phyloP scores from a whole-genome alignment of 2,888 invertebrate species.

The Anoplius nigerrimus region DNA sequence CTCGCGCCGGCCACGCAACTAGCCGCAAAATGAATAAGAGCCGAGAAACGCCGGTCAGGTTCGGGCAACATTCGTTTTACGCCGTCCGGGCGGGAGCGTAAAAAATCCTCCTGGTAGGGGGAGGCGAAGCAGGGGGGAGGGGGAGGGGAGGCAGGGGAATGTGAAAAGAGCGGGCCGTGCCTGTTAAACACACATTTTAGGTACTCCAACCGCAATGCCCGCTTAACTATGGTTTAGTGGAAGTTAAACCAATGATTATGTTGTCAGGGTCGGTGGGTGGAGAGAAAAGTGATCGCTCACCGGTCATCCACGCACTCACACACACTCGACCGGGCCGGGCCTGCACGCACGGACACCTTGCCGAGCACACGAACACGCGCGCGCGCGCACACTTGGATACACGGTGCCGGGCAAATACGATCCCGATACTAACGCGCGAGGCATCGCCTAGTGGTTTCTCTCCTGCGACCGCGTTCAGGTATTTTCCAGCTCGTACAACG shows the following conservation, averaged over 20 bases:
- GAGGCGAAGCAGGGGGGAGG: constrained; percentile 17
- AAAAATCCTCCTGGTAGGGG: not conserved
- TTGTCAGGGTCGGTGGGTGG: constrained; percentile 72
- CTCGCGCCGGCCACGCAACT: constrained; percentile 9
- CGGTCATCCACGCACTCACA: constrained; percentile 54
- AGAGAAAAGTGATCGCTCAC: constrained; percentile 73
- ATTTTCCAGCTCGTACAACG: too few relatives aligned
- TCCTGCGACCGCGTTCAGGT: too few relatives aligned
- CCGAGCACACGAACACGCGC: not conserved
- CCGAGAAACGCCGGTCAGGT: constrained; percentile 11
- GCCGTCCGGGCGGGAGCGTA: too few relatives aligned
- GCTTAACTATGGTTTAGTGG: constrained; percentile 71
- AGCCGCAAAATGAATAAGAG: constrained; percentile 14
- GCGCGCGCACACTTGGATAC: not conserved
- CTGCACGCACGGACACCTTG: too few relatives aligned
- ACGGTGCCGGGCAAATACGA: not conserved
- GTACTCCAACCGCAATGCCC: constrained; percentile 68
- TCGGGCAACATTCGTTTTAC: constrained; percentile 15
- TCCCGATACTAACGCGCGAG: not conserved
- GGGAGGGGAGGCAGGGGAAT: constrained; percentile 9
- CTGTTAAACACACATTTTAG: constrained; percentile 72
- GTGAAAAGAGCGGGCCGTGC: constrained; percentile 37
- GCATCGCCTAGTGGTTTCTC: too few relatives aligned
- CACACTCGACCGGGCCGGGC: constrained; percentile 21
- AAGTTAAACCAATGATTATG: constrained; percentile 74